A percentile compares a stretch with the other conserved stretches of the same genome.
phyloP scores from a whole-genome alignment of 2,888 invertebrate species.

The Agriotes lineatus region DNA sequence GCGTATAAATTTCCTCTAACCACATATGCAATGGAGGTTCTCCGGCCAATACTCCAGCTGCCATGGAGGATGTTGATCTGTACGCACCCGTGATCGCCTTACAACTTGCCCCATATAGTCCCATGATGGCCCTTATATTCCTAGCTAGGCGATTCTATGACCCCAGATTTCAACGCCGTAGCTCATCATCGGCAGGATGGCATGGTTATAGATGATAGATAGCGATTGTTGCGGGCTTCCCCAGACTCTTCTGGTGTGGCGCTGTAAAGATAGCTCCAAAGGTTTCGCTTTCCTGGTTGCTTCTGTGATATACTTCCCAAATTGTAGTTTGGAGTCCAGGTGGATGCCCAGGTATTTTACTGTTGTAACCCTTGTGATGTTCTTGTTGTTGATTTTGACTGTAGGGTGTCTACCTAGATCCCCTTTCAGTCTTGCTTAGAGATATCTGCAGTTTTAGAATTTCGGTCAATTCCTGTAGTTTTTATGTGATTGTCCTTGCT shows the following conservation, averaged over 20 bases:
- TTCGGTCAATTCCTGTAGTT: no score
- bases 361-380: neutral
- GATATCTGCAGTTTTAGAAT: no score
- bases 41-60: neutral
- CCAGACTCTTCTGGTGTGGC: neutral
- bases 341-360: no score
- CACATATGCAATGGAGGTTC: neutral
- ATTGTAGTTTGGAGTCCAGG: no score
- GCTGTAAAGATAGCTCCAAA: neutral
- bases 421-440: neutral
- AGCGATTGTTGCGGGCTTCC: neutral
- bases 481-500: no score
- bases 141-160: neutral
- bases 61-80: neutral
- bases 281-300: neutral
- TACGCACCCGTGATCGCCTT: neutral
- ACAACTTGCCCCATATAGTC: neutral
- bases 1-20: neutral
- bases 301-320: neutral
- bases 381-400: neutral
- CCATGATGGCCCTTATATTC: neutral
- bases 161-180: neutral
- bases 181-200: neutral
- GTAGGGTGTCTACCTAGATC: no score
- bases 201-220: no score